phyloP scores from a whole-genome alignment of 2,888 invertebrate genomes.

The Helleia helle region DNA sequence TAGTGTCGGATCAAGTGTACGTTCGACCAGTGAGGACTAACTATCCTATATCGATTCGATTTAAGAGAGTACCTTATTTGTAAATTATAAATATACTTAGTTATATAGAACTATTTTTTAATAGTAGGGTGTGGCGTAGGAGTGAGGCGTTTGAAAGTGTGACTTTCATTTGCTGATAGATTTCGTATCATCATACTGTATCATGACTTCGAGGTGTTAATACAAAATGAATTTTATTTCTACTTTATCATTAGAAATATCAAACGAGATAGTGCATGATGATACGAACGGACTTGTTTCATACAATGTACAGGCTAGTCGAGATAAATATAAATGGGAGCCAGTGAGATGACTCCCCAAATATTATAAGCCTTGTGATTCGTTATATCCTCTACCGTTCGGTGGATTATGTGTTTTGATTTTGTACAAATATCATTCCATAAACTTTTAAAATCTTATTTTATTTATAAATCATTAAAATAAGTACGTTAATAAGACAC shows the following conservation, averaged over 20 bases:
- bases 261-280: constrained; percentile 13
- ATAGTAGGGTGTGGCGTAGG: constrained; percentile 44
- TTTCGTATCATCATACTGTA: constrained; percentile 24
- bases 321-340: constrained; percentile 31
- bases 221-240: background rate
- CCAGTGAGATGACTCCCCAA: constrained; percentile 24
- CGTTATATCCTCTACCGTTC: constrained; percentile 52
- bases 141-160: constrained; percentile 53
- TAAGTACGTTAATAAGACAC: constrained; percentile 72
- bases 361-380: constrained; percentile 53
- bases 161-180: constrained; percentile 50
- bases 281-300: constrained; percentile 27
- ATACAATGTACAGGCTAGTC: constrained; percentile 69
- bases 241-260: constrained; percentile 1
- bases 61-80: constrained; percentile 68
- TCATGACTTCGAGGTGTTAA: constrained; percentile 1
- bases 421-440: constrained; percentile 74
- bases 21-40: constrained; percentile 53
- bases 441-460: constrained; percentile 61
- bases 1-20: constrained; percentile 48
- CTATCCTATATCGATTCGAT: constrained; percentile 56
- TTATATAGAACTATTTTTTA: constrained; percentile 70
- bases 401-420: constrained; percentile 62
- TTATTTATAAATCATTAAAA: constrained; percentile 55
- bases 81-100: constrained; percentile 71